Base-by-base conservation (phyloP, 2,113 vertebrate genomes). In the Indicator indicator region DNA sequence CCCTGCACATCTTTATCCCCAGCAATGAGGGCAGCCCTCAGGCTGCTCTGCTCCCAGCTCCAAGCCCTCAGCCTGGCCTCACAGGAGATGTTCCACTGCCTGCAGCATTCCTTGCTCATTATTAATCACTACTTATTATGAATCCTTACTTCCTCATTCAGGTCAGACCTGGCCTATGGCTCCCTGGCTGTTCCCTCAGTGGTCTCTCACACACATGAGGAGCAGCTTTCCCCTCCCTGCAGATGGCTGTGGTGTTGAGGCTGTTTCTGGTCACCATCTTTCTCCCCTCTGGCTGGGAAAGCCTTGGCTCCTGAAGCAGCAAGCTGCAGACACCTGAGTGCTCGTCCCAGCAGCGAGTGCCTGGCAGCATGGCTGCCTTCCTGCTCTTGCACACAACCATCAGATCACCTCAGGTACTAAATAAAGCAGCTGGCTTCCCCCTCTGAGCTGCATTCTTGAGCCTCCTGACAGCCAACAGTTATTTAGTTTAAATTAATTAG, bases 241-340 rank as follows among this genome's bases (percentile, higher is more conserved):
- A 67, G 55, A 20, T 36, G 20, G 44, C 68, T 84, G 13, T 89
- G 52, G 19, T 85, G 32, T 36, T 71, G 62, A 36, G 30, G 36
- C 28, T 48, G 11, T 54, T 48, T 80, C 17, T 1, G 1, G 16
- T 33, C 28, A 36, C 58, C 2, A 6, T 58, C 65, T 67, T 85
- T 69, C 0, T 50, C 46, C 68, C 70, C 48, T 59, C 32, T 65
- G 63, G 4, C 52, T 80, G 11, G 54, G 38, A 52, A 70, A 65
- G 48, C 1, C n/a, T 33, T 59, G 68, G 13, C 28, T 79, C 16
- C 55, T 80, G 64, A 68, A 60, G 38, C 28, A 52, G 1, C 1
- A 32, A 50, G 28, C 16, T 80, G 26, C 71, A 67, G 59, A 59
- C 26, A 4, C 27, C 59, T 0, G 0, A 48, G 19, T 16, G 28